Conservation (phyloP, 2,113 vertebrate genomes). For the Epinephelus cyanopodus region DNA sequence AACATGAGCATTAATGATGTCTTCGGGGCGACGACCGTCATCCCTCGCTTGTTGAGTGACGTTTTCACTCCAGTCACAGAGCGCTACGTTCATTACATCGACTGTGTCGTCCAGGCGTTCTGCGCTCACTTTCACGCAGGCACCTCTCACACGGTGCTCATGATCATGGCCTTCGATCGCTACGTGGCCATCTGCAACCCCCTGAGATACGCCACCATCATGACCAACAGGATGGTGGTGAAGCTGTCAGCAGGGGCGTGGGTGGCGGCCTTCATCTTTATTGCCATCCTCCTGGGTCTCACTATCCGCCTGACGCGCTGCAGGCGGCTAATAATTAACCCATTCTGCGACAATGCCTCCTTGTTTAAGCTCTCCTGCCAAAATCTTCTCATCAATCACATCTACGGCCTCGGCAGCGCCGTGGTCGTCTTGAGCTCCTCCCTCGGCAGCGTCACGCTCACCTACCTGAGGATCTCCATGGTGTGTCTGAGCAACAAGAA, state of each 20-base stretch:
- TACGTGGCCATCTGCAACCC: slow-evolving; percentile 77
- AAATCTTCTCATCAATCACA: slow-evolving; percentile 52
- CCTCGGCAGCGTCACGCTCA: slow-evolving; percentile 43
- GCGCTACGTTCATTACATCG: slow-evolving; percentile 48
- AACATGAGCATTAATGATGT: slow-evolving; percentile 76
- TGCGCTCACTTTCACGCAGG: slow-evolving; percentile 41
- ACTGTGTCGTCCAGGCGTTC: slow-evolving; percentile 74
- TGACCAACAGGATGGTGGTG: slow-evolving; percentile 64
- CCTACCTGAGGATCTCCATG: slow-evolving; percentile 63
- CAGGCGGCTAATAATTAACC: slow-evolving; percentile 46
- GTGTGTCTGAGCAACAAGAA: slow-evolving; percentile 52
- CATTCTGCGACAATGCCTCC: slow-evolving; percentile 69
- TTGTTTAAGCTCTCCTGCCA: slow-evolving; percentile 72
- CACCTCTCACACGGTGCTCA: slow-evolving; percentile 56
- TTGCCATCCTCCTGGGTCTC: slow-evolving; percentile 38
- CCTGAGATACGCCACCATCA: slow-evolving; percentile 59
- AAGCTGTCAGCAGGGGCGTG: slow-evolving; percentile 61
- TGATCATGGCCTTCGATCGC: slow-evolving; percentile 77
- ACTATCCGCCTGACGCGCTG: slow-evolving; percentile 55
- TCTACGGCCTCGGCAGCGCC: slow-evolving; percentile 48
- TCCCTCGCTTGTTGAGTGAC: slow-evolving; percentile 68
- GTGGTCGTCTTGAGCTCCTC: slow-evolving; percentile 30
- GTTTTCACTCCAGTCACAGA: slow-evolving; percentile 19
- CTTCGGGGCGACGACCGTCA: slow-evolving; percentile 52
- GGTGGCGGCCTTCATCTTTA: not conserved